phyloP scores from a whole-genome alignment of 2,113 vertebrate genomes.

The Scopus umbretta region DNA sequence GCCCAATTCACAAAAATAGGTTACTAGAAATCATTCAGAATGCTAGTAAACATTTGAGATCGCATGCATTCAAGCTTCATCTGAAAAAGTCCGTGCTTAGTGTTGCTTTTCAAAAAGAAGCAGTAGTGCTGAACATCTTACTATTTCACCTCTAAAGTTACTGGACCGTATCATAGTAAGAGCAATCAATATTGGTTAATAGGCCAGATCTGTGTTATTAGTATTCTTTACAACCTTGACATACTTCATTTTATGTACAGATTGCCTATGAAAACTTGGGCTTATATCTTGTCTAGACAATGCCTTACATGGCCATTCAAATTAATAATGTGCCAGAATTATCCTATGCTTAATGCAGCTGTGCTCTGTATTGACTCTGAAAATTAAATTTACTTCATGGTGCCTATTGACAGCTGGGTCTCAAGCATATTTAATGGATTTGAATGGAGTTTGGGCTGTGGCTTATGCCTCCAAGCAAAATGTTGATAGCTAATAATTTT shows the following conservation, averaged over 20 bases:
- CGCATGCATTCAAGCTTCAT: neutral
- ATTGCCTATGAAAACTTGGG: constrained; percentile 72
- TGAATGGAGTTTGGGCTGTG: constrained; percentile 64
- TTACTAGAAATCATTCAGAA: neutral
- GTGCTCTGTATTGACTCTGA: constrained; percentile 80
- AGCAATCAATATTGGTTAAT: constrained; percentile 76
- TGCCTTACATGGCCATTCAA: constrained; percentile 75
- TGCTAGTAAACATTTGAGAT: neutral
- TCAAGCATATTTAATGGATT: constrained; percentile 79
- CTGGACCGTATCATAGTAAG: constrained; percentile 50
- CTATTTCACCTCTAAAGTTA: constrained; percentile 61
- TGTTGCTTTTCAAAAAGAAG: constrained; percentile 25
- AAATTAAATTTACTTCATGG: constrained; percentile 81
- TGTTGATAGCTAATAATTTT: constrained; percentile 75
- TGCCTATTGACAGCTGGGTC: constrained; percentile 80
- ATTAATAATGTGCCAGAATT: constrained; percentile 81
- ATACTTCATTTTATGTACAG: constrained; percentile 73
- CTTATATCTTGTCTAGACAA: constrained; percentile 79
- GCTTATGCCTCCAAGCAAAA: constrained; percentile 75
- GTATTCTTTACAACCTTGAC: constrained; percentile 72
- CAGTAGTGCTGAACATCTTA: neutral
- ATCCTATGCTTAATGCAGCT: constrained; percentile 80
- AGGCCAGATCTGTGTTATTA: constrained; percentile 70
- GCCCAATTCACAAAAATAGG: neutral
- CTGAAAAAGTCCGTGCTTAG: neutral